phyloP scores from a whole-genome alignment of 2,113 vertebrate species.

The Myodes glareolus region DNA sequence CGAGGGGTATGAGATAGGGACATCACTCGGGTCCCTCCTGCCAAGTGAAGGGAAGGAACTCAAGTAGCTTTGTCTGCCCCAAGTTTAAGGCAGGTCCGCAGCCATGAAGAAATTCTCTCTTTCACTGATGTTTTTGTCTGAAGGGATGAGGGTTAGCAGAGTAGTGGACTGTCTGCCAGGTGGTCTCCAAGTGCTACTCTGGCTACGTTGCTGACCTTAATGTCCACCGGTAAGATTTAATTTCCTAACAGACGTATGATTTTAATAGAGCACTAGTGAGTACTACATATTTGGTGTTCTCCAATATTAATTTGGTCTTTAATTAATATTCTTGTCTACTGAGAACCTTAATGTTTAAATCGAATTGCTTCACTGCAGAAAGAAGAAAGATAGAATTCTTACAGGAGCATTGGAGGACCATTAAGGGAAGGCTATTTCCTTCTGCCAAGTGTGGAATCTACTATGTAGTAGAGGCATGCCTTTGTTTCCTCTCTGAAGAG shows the following conservation, averaged over 20 bases:
- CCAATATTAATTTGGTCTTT: not conserved
- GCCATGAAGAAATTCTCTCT: no score
- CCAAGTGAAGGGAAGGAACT: not conserved
- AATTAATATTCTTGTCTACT: not conserved
- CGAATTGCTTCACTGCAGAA: not conserved
- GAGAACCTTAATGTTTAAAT: not conserved
- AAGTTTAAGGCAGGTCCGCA: not conserved
- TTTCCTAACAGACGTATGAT: not conserved
- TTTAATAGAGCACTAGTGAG: not conserved
- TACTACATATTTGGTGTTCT: not conserved
- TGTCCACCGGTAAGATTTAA: not conserved
- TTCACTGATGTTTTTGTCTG: no score
- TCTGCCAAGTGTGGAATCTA: not conserved
- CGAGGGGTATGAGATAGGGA: not conserved
- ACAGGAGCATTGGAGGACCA: not conserved
- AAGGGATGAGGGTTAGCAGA: rapidly evolving
- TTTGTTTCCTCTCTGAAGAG: not conserved
- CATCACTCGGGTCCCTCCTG: not conserved
- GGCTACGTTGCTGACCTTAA: not conserved
- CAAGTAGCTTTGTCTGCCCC: not conserved
- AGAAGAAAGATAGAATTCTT: not conserved
- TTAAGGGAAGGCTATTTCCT: not conserved
- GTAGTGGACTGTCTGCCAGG: not conserved
- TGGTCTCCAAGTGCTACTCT: not conserved
- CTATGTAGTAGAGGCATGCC: not conserved